Base-by-base conservation (phyloP, 2,113 vertebrate species). In the Gobius niger region DNA sequence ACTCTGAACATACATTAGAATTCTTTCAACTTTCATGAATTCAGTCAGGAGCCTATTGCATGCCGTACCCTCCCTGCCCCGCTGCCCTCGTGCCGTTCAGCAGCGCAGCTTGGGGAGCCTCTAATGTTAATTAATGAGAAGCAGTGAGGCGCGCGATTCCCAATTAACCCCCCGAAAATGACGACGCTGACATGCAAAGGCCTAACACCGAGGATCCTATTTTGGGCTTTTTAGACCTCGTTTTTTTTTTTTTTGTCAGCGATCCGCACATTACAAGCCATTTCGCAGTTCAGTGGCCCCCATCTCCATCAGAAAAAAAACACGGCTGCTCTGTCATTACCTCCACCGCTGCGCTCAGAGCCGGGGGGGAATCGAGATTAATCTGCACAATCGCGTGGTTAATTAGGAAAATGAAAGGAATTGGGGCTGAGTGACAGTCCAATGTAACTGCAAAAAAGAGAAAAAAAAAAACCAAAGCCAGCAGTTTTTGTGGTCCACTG, bases 81-180 rank as follows among this genome's bases (percentile, higher is more conserved):
- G 63, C 54, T 5, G 57, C 75, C 63, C 67, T 8, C 68, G 70
- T 59, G 56, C 65, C 67, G 69, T 70, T 70, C 70, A 50, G 63
- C 40, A 60, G 59, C 51, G 65, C 73, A 74, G 75, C 64, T 68
- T 65, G 42, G 65, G 73, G 82, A 80, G 81, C 67, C 77, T 73
- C 70, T 86, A 78, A 84, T 82, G 74, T 82, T 87, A 91, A 89
- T 89, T 88, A 87, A 85, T 82, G 68, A 70, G 68, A 82, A 70
- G 60, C 67, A 76, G 61, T 44, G 24, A 70, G 81, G 85, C 80
- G 67, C 81, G 75, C 56, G 14, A 72, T 59, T 83, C 63, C 75
- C 84, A 88, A 91, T 91, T 84, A 89, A 84, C 76, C 85, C 85
- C 75, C 71, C 15, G 63, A 78, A 68, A 81, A 85, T 16, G 75